Evolutionary conservation across 2,888 invertebrate genomes (phyloP), one percentile per base, ranked within the genome.

Genomic region (Meandrusa payeni): DNA sequence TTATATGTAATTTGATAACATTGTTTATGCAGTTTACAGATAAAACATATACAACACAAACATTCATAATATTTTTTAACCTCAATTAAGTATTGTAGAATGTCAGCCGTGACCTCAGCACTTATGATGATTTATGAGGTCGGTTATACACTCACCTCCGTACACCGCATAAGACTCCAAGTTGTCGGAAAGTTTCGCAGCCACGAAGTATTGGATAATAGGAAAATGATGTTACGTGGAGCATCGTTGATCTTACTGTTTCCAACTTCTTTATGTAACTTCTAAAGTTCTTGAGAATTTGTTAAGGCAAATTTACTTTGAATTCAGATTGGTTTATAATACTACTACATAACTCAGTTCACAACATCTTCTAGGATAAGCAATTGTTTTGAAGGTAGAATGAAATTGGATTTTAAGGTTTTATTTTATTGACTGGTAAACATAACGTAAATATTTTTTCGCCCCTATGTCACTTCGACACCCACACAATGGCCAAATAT

Each of bases 201-300:
- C 17, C 7, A 29, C 42, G 31, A 37, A 37, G 37, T 38, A 37
- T n/a, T 20, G 26, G 37, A 37, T 43, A 43, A 43, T 43, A 43
- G 32, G 37, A 38, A 43, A 37, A 43, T 43, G 12, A 38, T 43
- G 43, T 32, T 32, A 15, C 42, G 10, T 41, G 15, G 23, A 24
- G 34, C 29, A 28, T 29, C 15, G 5, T 38, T 43, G 37, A 37
- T 32, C 37, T 19, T 6, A 27, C 13, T 19, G 32, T 37, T 37
- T 38, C 26, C 6, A 43, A 43, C 37, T 41, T 26, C 32, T 11
- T 26, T 36, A 42, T 11, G 32, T 22, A 20, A 34, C 33, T 41
- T 20, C 22, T 15, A 13, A 26, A 37, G 36, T 36, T 42, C 11
- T 23, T 13, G 39, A 20, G 34, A 32, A 36, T 36, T 23, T 36